These are phyloP conservation scores for Grus americana DNA, from an alignment of 2,113 vertebrate genomes.

Conservation along the genomic window DNA sequence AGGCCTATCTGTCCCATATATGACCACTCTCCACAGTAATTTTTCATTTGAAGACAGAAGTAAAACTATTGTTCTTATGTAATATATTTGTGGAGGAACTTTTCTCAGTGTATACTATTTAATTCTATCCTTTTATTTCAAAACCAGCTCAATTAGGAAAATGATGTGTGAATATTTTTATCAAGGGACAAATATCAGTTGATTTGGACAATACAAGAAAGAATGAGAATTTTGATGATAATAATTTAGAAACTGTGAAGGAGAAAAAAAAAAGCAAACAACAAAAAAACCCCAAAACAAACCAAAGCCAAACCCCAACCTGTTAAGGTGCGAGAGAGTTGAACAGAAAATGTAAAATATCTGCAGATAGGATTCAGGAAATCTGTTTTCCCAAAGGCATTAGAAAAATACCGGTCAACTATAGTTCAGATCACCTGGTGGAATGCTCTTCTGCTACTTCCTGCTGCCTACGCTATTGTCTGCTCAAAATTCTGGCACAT, in stretches of 20 bases:
- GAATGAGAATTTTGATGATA: background rate
- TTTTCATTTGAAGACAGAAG: background rate
- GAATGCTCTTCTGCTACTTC: constrained; percentile 3
- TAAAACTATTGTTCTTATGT: background rate
- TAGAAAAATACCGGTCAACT: background rate
- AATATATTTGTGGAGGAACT: background rate
- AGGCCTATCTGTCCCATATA: background rate
- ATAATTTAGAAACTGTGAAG: background rate
- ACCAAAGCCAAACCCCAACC: background rate
- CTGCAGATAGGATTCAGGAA: background rate
- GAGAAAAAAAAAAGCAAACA: background rate
- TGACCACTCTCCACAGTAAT: background rate
- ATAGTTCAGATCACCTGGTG: background rate
- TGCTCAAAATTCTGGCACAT: background rate
- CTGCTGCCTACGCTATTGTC: constrained; percentile 1
- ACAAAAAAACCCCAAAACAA: background rate
- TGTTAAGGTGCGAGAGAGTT: background rate
- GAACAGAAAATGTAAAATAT: background rate
- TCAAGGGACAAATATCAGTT: background rate
- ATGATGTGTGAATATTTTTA: background rate
- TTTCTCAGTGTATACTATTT: background rate
- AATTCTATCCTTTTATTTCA: background rate
- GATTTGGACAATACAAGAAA: background rate
- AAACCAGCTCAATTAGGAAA: background rate
- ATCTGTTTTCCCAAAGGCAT: background rate